Conservation (phyloP, 2,888 invertebrate species). For the Tolmerus cingulatus region DNA sequence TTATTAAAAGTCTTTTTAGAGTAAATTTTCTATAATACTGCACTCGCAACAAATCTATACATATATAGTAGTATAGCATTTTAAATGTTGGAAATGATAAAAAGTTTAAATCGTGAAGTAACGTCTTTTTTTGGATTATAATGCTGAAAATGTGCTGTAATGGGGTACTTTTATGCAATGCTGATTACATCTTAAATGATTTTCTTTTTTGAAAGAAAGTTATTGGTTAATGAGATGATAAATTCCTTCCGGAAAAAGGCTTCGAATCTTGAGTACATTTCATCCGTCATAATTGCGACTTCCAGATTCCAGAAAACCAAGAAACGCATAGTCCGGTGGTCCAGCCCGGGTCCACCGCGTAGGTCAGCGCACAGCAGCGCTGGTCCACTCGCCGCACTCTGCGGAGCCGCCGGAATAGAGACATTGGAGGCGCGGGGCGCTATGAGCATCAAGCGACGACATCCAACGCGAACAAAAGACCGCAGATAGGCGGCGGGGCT, state of each 20-base stretch:
- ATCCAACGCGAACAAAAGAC: constrained; percentile 26
- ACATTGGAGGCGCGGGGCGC: constrained; percentile 23
- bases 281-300: neutral
- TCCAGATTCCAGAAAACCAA: neutral
- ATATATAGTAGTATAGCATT: too few species aligned
- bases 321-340: neutral
- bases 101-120: too few species aligned
- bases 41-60: too few species aligned
- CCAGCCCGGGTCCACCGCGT: neutral
- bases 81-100: too few species aligned
- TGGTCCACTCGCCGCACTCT: neutral
- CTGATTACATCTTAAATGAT: too few species aligned
- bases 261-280: neutral
- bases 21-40: too few species aligned
- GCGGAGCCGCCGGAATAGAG: neutral
- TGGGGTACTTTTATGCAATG: too few species aligned
- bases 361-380: neutral
- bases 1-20: too few species aligned
- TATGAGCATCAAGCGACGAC: constrained; percentile 26
- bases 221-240: neutral
- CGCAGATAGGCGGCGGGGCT: neutral
- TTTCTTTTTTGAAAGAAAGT: too few species aligned
- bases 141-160: too few species aligned
- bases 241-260: neutral
- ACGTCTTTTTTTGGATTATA: too few species aligned